Conservation (phyloP, 2,888 invertebrate species). For the Orchesella flavescens region DNA sequence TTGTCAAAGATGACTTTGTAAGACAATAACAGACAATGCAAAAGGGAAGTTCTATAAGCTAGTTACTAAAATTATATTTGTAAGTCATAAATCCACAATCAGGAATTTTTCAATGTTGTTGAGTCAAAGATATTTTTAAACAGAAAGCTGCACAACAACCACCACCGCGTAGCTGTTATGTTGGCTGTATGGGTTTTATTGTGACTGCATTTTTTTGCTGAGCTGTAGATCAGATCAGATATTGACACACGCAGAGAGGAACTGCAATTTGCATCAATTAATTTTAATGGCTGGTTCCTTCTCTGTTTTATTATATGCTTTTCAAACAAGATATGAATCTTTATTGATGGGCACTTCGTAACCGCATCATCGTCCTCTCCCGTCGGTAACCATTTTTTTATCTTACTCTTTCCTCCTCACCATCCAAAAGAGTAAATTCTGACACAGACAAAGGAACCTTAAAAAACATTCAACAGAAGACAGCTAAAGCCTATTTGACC, state of each 20-base stretch:
- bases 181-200: too few species aligned
- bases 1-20: too few species aligned
- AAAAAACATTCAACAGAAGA: too few species aligned
- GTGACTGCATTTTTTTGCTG: too few species aligned
- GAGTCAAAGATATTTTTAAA: neutral
- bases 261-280: constrained; percentile 61
- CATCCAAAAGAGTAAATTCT: constrained; percentile 33
- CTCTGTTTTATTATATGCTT: constrained; percentile 55
- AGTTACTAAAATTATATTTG: too few species aligned
- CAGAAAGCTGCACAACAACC: too few species aligned
- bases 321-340: constrained; percentile 57
- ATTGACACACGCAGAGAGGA: constrained; percentile 41
- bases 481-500: constrained; percentile 22
- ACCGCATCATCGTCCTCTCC: neutral
- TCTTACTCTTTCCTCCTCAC: constrained; percentile 3
- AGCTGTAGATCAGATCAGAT: too few species aligned
- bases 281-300: constrained; percentile 60
- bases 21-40: too few species aligned
- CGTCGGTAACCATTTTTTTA: too few species aligned
- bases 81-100: neutral
- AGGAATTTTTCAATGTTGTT: neutral
- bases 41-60: too few species aligned
- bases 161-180: too few species aligned
- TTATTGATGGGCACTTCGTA: constrained; percentile 41
- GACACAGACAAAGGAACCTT: neutral